Base-by-base conservation (phyloP, 2,888 invertebrate genomes). In the Siphonodentalium dalli region DNA sequence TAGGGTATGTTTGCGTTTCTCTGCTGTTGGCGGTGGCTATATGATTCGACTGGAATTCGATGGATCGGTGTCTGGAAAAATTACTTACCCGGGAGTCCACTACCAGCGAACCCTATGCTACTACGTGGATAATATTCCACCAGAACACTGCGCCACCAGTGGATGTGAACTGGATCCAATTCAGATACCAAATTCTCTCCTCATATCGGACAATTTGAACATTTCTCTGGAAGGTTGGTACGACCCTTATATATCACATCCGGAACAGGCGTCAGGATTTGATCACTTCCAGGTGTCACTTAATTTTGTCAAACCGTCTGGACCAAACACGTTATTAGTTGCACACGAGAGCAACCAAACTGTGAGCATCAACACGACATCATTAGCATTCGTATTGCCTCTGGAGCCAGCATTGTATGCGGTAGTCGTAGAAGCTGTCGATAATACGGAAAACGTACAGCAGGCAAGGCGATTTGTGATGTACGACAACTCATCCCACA, bases 381-480 rank as follows among this genome's bases (percentile, higher is more conserved):
- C n/a, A n/a, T n/a, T n/a, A n/a, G n/a, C n/a, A n/a, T n/a, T n/a
- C n/a, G n/a, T n/a, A n/a, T 55, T 21, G 15, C 44, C 29, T 2
- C 46, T 54, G n/a, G 45, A 35, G 33, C 51, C 58, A 4, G 42
- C 39, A 6, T 15, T 65, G 13, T 63, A 58, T 46, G 58, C 50
- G 18, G 28, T 66, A 8, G n/a, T 48, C 3, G 37, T 68, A 7
- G 61, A 63, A 20, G 61, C 60, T 1, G 46, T 56, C 9, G 68
- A 68, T 40, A 46, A 55, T 3, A 63, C 63, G 1, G 51, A 54
- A 7, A 68, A 68, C 41, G 50, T 53, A 8, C 11, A 31, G 34
- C 52, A 58, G n/a, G 56, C 58, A 8, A 46, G 67, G 31, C 24
- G 65, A 27, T 62, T 67, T 31, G 42, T 67, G 2, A 52, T 67